A percentile compares a stretch with the other conserved stretches of the same genome.
Evolutionary conservation across 2,113 vertebrate genomes (phyloP).

Genomic region (Rutilus rutilus): DNA sequence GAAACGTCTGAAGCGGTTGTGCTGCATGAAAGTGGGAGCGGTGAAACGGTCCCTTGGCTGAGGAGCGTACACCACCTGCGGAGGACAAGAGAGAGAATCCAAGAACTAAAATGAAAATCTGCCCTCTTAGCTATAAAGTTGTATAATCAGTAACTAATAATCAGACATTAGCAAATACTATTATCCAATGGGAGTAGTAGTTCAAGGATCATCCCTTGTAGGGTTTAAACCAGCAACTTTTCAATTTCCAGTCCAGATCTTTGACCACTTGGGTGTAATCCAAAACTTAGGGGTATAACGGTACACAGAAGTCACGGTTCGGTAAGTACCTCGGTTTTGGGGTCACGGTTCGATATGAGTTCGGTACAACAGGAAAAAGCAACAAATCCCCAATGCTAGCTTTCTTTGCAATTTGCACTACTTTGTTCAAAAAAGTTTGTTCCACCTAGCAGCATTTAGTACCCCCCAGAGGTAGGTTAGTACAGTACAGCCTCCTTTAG

Average conservation of each 20-base stretch:
- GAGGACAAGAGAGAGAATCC: not conserved
- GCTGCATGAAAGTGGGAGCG: slow-evolving; percentile 89
- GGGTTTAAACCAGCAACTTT: not conserved
- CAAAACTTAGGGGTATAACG: no score
- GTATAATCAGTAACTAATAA: not conserved
- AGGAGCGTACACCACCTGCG: slow-evolving; percentile 88
- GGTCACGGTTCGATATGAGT: no score
- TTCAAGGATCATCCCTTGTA: not conserved
- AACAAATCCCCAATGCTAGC: no score
- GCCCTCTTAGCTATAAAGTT: not conserved
- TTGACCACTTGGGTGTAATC: not conserved
- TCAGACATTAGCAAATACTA: not conserved
- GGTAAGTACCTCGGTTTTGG: no score
- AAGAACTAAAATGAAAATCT: not conserved
- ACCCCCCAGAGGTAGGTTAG: no score
- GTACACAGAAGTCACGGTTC: no score
- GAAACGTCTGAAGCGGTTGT: slow-evolving; percentile 95
- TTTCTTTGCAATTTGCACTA: no score
- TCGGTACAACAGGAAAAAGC: no score
- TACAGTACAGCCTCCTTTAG: no score
- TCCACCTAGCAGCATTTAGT: no score
- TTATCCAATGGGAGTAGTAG: not conserved
- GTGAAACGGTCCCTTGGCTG: slow-evolving; percentile 88
- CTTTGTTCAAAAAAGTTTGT: no score
- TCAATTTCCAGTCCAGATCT: not conserved